Evolutionary conservation across 2,888 invertebrate genomes (phyloP).

Genomic region (Hyposoter dolosus): DNA sequence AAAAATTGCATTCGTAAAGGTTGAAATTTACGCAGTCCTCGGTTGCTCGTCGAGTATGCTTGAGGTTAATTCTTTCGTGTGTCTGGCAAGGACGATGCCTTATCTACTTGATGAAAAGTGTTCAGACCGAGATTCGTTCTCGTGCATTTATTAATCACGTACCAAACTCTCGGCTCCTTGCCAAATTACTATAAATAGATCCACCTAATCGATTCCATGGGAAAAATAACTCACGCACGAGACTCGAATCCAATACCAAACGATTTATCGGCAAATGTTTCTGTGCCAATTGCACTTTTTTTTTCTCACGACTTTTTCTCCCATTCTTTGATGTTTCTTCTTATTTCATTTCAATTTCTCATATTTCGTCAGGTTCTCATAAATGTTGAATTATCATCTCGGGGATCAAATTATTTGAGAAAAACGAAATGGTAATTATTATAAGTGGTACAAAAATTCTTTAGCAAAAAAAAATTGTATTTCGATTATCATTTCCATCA

Average conservation of each 20-base stretch:
- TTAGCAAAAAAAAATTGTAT: background rate
- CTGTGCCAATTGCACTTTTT: background rate
- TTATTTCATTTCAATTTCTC: background rate
- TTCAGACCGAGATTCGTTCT: slow-evolving; percentile 37
- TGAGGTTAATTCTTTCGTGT: slow-evolving; percentile 28
- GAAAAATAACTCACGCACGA: slow-evolving; percentile 72
- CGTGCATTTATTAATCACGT: slow-evolving; percentile 75
- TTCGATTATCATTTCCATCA: background rate
- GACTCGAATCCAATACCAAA: slow-evolving; percentile 20
- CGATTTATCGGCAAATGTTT: background rate
- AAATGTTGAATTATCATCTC: no score
- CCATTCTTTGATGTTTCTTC: background rate
- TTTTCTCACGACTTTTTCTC: background rate
- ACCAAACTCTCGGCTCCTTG: slow-evolving; percentile 76
- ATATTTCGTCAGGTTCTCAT: background rate
- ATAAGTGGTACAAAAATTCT: background rate
- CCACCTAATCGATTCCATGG: slow-evolving; percentile 79
- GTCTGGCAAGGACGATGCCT: slow-evolving; percentile 82
- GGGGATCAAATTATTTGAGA: background rate
- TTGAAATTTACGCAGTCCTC: slow-evolving; percentile 24
- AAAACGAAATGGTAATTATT: background rate
- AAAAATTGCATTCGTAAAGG: slow-evolving; percentile 9
- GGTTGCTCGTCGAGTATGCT: slow-evolving; percentile 17
- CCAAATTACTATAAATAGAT: slow-evolving; percentile 83
- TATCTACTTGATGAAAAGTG: slow-evolving; percentile 73